Evolutionary conservation across 92 coral and sea anemone genomes (phyloP), one percentile per base, ranked within the genome.

Genomic region (Porites lobata): DNA sequence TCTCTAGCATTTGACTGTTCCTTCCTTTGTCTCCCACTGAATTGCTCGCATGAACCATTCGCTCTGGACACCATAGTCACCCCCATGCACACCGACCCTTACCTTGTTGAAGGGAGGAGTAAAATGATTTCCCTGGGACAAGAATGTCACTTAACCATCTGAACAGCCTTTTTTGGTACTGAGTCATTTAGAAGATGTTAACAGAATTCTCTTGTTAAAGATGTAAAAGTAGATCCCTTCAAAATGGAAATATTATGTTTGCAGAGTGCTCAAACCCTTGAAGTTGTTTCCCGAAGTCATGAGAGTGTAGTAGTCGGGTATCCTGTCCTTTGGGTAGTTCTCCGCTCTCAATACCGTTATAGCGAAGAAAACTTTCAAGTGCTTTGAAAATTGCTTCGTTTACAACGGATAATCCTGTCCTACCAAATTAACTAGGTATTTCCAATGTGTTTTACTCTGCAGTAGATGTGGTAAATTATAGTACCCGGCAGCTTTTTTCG

Each of bases 391-490:
- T 53, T 29, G 7, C 51, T 57, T 58, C 15, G 68, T 59, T 77
- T 3, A 77, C 82, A 77, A 54, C 7, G 82, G 82, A 38, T 47
- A 58, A 77, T 77, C 69, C 17, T 77, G 94, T 59, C 94, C 92
- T 17, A 83, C 65, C 14, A 93, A 19, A 75, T 87, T 93, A 56
- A 90, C 87, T 8, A 91, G 88, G 64, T 93, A 10, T 47, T 20
- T 68, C n/a, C n/a, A n/a, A n/a, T n/a, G n/a, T n/a, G n/a, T 76
- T 58, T 52, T 63, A 68, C 90, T 72, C 63, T 75, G 47, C 26
- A 74, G 53, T 6, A 90, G 92, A 64, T 91, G 53, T 0, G 92
- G 87, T 29, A 88, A 50, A 15, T 69, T 65, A 6, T 87, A 89
- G 87, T 92, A 93, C 17, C 53, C 63, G n/a, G 91, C 94, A 29